Evolutionary conservation across 2,113 vertebrate genomes (phyloP), one percentile per base, ranked within the genome.

Genomic region (Thinocorus orbignyianus): DNA sequence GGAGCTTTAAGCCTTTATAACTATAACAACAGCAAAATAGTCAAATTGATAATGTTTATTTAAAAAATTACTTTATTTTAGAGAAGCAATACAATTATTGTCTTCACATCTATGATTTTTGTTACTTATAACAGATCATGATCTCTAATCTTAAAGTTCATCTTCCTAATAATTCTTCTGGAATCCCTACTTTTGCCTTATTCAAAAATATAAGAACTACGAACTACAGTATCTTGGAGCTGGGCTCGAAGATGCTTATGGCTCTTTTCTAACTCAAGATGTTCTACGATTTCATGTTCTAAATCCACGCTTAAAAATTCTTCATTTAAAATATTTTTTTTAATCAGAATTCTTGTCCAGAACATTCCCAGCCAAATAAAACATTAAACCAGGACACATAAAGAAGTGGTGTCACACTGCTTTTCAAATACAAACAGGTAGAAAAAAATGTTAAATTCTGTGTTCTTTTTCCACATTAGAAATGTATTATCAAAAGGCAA

Each of bases 231-330:
- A 64, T n/a, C 31, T 22, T 49, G 18, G 26, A 81, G 15, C 25
- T 30, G 37, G 42, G 62, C 26, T 35, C 0, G 0, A 72, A 41
- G 10, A 81, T 44, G 42, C 31, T 44, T n/a, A 48, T 1, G 4
- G 51, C 28, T 16, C 37, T 23, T 22, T 70, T 74, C 61, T 28
- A 81, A 26, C 25, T 28, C 14, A 1, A 61, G 33, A 28, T 13
- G 60, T 37, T 79, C 52, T 66, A 19, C 8, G 10, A 65, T 10
- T 48, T 30, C 13, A 24, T 76, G 16, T 41, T 35, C 16, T 48
- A 71, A 82, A 69, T 9, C 7, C 30, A 48, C 5, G 11, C 31
- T 78, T 55, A 51, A 86, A 81, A 86, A 46, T 30, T 48, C 14
- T 51, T 77, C 44, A 11, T 24, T 37, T 78, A 52, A 73, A 19